Percentiles rank a stretch among this genome's conserved stretches.
phyloP scores from a whole-genome alignment of 2,888 invertebrate genomes.

The Unio delphinus region DNA sequence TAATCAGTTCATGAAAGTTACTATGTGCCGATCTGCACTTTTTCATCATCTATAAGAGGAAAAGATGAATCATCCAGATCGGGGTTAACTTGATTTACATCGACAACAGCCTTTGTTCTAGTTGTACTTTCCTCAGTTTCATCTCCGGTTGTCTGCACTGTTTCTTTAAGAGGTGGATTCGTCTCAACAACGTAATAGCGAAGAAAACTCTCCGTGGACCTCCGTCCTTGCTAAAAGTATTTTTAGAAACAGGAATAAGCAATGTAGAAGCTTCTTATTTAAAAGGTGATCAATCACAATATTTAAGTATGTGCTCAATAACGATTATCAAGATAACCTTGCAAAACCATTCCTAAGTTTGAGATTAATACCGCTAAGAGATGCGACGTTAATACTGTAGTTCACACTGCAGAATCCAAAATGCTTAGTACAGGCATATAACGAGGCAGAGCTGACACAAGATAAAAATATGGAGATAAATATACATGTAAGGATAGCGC shows the following conservation, averaged over 20 bases:
- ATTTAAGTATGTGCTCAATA: no score
- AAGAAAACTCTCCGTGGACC: constrained; percentile 58
- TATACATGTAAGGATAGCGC: no score
- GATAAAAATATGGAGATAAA: no score
- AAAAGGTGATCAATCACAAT: no score
- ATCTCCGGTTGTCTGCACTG: not conserved
- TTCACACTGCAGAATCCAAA: no score
- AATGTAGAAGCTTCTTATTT: not conserved
- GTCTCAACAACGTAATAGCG: constrained; percentile 47
- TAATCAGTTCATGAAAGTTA: no score
- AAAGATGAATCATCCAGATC: constrained; percentile 1
- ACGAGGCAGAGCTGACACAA: no score
- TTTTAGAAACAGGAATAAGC: not conserved
- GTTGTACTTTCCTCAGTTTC: not conserved
- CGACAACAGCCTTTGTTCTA: not conserved
- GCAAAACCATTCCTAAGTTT: no score
- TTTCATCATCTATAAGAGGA: not conserved
- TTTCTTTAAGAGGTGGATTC: constrained; percentile 22
- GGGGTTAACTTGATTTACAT: not conserved
- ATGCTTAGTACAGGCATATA: no score
- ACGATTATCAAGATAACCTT: no score
- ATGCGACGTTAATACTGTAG: no score
- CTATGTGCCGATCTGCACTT: not conserved
- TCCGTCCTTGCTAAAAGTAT: constrained; percentile 58
- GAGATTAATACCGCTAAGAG: no score